Percentiles rank a stretch among this genome's conserved stretches.
phyloP scores from a whole-genome alignment of 2,113 vertebrate genomes.

The Synodontis membranacea region DNA sequence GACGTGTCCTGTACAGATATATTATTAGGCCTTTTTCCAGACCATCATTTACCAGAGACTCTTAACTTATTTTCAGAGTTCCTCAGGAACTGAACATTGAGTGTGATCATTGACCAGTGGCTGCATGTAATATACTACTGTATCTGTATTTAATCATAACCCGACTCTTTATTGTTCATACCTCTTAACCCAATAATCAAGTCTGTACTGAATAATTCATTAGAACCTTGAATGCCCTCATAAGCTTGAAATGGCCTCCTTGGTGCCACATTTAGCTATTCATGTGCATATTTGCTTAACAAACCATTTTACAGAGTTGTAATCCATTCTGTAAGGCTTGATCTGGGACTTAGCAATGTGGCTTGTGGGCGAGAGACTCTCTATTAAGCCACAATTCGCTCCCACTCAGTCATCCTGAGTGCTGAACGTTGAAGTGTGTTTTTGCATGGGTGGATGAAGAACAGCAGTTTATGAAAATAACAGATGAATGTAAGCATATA shows the following conservation, averaged over 20 bases:
- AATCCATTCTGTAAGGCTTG: conserved; percentile 2
- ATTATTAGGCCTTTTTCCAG: not conserved
- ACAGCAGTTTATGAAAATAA: not conserved
- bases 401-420: not conserved
- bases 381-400: conserved; percentile 1
- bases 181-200: not conserved
- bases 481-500: conserved; percentile 3
- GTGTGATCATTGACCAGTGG: not conserved
- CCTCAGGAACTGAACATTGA: not conserved
- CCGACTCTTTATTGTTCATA: not conserved
- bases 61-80: not conserved
- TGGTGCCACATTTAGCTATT: conserved; percentile 9
- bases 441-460: not conserved
- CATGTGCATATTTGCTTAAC: not conserved
- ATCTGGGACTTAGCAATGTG: not conserved
- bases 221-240: not conserved
- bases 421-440: not conserved
- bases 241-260: not conserved
- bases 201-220: conserved; percentile 4
- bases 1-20: not conserved
- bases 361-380: conserved; percentile 9
- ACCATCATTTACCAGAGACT: not conserved
- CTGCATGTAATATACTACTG: not conserved
- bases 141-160: not conserved
- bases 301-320: not conserved